phyloP scores from a whole-genome alignment of 1,140 invertebrate species.

The Eurosta solidaginis region DNA sequence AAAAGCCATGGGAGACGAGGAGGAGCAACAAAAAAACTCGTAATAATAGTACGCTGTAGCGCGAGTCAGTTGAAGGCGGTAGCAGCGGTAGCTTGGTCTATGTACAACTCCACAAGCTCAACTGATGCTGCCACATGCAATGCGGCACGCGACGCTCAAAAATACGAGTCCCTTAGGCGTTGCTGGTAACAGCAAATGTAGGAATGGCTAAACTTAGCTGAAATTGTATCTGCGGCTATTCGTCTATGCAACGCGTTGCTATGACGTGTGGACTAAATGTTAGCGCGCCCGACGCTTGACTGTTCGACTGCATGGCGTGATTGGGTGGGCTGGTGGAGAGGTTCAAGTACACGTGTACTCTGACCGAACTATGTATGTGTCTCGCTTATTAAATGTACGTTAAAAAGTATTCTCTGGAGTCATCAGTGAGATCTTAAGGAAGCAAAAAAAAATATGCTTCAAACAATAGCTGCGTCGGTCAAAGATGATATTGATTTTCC shows the following conservation, averaged over 20 bases:
- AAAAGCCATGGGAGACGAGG: conserved; percentile 1
- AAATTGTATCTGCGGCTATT: neutral
- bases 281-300: neutral
- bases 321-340: neutral
- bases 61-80: neutral
- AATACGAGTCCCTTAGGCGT: conserved; percentile 19
- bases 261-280: neutral
- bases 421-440: neutral
- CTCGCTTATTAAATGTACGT: conserved; percentile 27
- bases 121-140: neutral
- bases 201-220: neutral
- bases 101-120: neutral
- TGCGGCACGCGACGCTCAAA: conserved; percentile 9
- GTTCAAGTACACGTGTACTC: neutral
- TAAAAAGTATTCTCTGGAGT: conserved; percentile 27
- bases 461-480: neutral
- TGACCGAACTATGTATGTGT: neutral
- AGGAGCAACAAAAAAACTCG: neutral
- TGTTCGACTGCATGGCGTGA: neutral
- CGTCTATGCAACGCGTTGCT: neutral
- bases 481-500: conserved; percentile 13
- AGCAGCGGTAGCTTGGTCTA: neutral
- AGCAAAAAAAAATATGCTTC: neutral
- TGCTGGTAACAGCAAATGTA: neutral
- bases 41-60: neutral